Evolutionary conservation across 2,797 vertebrate species (phyloP).

Genomic region (Psittacula echo): DNA sequence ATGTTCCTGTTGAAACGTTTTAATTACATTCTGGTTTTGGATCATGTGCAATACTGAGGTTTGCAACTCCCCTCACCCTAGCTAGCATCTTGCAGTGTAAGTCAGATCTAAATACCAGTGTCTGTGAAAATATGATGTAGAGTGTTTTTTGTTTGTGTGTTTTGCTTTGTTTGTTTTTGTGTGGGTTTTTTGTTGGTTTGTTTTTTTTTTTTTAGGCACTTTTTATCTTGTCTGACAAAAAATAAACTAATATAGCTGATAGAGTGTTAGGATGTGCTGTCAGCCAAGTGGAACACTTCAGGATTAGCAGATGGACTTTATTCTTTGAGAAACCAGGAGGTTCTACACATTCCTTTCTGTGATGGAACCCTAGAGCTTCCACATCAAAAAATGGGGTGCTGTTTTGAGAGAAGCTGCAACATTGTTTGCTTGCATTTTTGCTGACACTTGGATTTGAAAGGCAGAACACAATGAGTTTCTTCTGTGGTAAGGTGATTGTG

Average conservation of each 20-base stretch:
- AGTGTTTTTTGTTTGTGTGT: background rate
- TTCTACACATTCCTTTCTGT: background rate
- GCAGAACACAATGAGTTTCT: background rate
- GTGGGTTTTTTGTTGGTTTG: background rate
- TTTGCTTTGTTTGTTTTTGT: background rate
- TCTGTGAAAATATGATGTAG: background rate
- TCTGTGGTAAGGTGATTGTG: background rate
- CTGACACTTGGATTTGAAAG: background rate
- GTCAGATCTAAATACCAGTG: background rate
- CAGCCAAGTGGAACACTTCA: background rate
- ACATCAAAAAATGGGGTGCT: background rate
- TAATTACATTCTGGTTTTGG: background rate
- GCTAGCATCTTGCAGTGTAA: background rate
- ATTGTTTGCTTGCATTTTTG: background rate
- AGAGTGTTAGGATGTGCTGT: background rate
- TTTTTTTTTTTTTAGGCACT: fast-evolving
- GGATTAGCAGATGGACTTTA: background rate
- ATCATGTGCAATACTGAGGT: background rate
- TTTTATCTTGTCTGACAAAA: background rate
- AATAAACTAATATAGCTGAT: background rate
- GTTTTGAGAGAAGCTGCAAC: background rate
- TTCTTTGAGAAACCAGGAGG: background rate
- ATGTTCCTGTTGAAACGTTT: background rate
- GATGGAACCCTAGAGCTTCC: background rate
- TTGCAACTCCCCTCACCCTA: background rate